Percentiles rank a stretch among this genome's conserved stretches.
These are phyloP conservation scores for Disparrhopalites patrizii DNA, from an alignment of 2,888 invertebrate species.

Conservation along the genomic window DNA sequence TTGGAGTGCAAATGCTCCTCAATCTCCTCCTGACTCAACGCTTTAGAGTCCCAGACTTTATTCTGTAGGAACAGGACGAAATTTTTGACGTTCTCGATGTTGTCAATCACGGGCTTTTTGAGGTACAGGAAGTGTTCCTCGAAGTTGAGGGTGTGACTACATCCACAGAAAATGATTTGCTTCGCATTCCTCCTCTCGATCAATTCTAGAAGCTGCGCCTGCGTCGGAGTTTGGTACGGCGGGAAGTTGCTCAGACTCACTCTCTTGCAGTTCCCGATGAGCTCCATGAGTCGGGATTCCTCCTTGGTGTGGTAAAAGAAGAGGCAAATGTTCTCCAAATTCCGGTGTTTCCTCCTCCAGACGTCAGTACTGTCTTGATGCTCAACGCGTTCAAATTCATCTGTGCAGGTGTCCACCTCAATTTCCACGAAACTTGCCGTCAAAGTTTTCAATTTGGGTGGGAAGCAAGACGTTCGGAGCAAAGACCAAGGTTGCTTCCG, in stretches of 20 bases:
- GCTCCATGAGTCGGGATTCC: neutral
- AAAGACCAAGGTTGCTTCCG: constrained; percentile 2
- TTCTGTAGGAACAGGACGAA: neutral
- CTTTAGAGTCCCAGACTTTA: neutral
- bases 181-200: neutral
- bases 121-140: constrained; percentile 9
- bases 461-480: constrained; percentile 3
- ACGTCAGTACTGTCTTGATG: neutral
- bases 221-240: neutral
- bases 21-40: neutral
- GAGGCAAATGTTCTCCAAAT: constrained; percentile 15
- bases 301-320: constrained; percentile 7
- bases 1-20: constrained; percentile 3
- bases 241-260: neutral
- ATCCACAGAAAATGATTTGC: constrained; percentile 4
- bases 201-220: neutral
- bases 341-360: no score
- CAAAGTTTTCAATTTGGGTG: constrained; percentile 13
- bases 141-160: constrained; percentile 13
- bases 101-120: neutral
- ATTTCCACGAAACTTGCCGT: constrained; percentile 19
- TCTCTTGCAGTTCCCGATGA: constrained; percentile 7
- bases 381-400: no score
- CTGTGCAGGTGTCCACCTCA: constrained; percentile 1
- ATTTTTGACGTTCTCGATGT: neutral